Percentiles rank a stretch among this genome's conserved stretches.
Evolutionary conservation across 2,797 vertebrate genomes (phyloP).

Genomic region (Orestias chungarensis): DNA sequence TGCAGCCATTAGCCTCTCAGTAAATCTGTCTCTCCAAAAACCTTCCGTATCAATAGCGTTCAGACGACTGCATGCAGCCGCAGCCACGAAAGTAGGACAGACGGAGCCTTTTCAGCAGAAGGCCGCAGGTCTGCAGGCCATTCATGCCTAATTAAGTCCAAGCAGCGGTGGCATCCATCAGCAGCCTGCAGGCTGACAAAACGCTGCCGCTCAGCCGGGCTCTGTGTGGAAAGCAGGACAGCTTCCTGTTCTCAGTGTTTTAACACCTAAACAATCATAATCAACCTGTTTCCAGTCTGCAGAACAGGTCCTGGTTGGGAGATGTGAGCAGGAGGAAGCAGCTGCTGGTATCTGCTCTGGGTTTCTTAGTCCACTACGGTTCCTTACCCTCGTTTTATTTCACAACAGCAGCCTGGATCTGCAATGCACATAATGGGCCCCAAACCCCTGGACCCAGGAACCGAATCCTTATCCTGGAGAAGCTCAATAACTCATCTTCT

Average conservation of each 20-base stretch:
- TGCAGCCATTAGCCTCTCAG: neutral
- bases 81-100: neutral
- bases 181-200: slow-evolving; percentile 23
- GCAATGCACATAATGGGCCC: slow-evolving; percentile 53
- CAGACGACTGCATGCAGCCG: neutral
- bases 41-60: neutral
- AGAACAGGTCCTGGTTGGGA: neutral
- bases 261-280: slow-evolving; percentile 25
- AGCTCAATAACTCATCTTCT: slow-evolving; percentile 45
- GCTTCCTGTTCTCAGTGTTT: slow-evolving; percentile 19
- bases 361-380: slow-evolving; percentile 15
- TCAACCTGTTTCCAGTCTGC: slow-evolving; percentile 10
- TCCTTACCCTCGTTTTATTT: slow-evolving; percentile 45
- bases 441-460: slow-evolving; percentile 27
- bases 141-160: slow-evolving; percentile 56
- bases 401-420: slow-evolving; percentile 43
- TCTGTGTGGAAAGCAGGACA: neutral
- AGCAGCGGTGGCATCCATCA: slow-evolving; percentile 55
- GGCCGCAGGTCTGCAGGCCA: slow-evolving; percentile 10
- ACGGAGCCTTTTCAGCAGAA: slow-evolving; percentile 3
- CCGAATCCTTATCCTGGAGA: slow-evolving; percentile 27
- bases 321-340: slow-evolving; percentile 9
- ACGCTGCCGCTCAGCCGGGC: neutral
- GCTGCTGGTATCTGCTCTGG: slow-evolving; percentile 8
- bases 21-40: slow-evolving; percentile 4